Conservation (phyloP, 1,140 invertebrate species). For the Eupristina koningsbergeri region DNA sequence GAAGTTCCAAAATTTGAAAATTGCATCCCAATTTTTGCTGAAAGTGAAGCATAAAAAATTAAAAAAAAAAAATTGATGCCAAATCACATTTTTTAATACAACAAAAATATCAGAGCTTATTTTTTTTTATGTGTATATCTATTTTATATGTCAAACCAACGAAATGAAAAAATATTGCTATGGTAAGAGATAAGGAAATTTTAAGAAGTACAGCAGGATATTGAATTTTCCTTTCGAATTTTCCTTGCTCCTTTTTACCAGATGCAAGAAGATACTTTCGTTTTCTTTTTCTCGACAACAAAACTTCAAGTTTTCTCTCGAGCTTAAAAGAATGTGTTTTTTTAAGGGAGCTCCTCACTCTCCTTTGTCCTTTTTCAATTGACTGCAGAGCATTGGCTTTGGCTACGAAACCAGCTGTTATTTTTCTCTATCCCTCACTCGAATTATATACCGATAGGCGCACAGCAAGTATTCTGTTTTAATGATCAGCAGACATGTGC, state of each 20-base stretch:
- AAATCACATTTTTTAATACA: no score
- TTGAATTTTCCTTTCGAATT: constrained; percentile 3
- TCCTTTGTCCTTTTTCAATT: no score
- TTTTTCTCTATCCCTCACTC: background rate
- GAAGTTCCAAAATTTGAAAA: no score
- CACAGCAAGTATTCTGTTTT: background rate
- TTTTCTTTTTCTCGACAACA: background rate
- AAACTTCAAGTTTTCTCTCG: background rate
- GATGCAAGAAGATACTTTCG: background rate
- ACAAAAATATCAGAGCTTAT: no score
- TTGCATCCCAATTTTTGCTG: no score
- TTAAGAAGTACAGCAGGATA: background rate
- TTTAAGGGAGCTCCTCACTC: no score
- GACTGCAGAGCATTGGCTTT: background rate
- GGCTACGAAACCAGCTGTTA: constrained; percentile 38
- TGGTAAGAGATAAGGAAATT: no score
- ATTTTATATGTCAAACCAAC: no score
- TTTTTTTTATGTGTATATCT: no score
- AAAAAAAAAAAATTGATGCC: no score
- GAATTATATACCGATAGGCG: background rate
- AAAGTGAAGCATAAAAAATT: no score
- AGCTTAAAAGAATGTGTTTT: background rate
- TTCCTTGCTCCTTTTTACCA: background rate
- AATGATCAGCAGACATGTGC: background rate
- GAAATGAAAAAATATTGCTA: no score